Conservation (phyloP, 2,797 vertebrate species). For the Gorsachius magnificus region DNA sequence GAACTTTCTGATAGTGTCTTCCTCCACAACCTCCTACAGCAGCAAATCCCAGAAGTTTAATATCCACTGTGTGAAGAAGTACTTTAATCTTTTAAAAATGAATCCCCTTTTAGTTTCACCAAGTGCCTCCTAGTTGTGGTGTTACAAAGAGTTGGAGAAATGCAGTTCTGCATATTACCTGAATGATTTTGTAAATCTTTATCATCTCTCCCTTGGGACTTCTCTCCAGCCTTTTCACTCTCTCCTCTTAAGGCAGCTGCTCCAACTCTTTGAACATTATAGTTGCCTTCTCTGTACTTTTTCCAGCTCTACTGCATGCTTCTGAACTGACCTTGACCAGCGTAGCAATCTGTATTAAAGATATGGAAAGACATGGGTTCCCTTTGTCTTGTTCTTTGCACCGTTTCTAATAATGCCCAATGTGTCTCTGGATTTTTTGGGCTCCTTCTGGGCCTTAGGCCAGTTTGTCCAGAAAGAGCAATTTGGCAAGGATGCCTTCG, state of each 20-base stretch:
- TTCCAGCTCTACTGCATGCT: neutral
- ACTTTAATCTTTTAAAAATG: neutral
- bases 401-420: neutral
- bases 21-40: neutral
- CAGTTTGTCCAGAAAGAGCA: neutral
- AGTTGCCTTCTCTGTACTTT: neutral
- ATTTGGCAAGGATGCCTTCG: neutral
- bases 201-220: neutral
- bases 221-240: neutral
- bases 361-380: neutral
- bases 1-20: neutral
- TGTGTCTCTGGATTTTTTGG: neutral
- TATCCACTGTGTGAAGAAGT: neutral
- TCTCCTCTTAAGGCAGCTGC: neutral
- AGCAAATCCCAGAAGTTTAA: neutral
- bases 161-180: neutral
- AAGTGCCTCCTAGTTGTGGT: neutral
- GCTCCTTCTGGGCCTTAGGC: fast-evolving
- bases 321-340: neutral
- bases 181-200: neutral
- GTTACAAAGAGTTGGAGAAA: neutral
- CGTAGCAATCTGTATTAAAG: neutral
- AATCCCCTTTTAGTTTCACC: neutral
- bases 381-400: neutral
- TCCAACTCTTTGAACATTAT: neutral